These are phyloP conservation scores for Gisinianus flammeolus DNA, from an alignment of 2,888 invertebrate species.

Conservation along the genomic window DNA sequence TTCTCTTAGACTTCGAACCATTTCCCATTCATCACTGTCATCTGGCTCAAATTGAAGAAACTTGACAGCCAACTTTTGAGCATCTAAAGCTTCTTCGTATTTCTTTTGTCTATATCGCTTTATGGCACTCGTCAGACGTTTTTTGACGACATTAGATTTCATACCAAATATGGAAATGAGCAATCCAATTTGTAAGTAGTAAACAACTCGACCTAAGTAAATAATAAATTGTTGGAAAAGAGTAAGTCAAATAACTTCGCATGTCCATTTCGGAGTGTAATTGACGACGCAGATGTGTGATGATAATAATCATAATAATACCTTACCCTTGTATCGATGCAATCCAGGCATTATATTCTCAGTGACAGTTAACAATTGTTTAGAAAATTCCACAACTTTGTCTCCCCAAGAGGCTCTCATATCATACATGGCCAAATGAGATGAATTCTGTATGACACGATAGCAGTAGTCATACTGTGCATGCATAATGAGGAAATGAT, in stretches of 20 bases:
- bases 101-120: constrained; percentile 14
- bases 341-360: constrained; percentile 29
- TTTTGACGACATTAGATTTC: background rate
- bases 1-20: background rate
- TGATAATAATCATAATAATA: background rate
- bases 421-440: background rate
- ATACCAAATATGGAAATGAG: constrained; percentile 17
- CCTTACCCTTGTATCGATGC: constrained; percentile 26
- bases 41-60: constrained; percentile 33
- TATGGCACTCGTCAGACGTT: background rate
- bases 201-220: constrained; percentile 27
- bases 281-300: too few relatives aligned
- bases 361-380: constrained; percentile 24
- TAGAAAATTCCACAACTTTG: constrained; percentile 26
- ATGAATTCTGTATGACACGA: background rate
- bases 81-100: constrained; percentile 13
- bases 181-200: constrained; percentile 37
- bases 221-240: background rate
- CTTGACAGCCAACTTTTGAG: constrained; percentile 31
- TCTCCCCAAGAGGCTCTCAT: constrained; percentile 4
- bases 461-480: constrained; percentile 32
- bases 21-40: constrained; percentile 31
- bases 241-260: too few relatives aligned
- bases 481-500: constrained; percentile 37
- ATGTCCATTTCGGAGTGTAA: too few relatives aligned